Conservation (phyloP, 2,797 vertebrate genomes). For the Masticophis lateralis region DNA sequence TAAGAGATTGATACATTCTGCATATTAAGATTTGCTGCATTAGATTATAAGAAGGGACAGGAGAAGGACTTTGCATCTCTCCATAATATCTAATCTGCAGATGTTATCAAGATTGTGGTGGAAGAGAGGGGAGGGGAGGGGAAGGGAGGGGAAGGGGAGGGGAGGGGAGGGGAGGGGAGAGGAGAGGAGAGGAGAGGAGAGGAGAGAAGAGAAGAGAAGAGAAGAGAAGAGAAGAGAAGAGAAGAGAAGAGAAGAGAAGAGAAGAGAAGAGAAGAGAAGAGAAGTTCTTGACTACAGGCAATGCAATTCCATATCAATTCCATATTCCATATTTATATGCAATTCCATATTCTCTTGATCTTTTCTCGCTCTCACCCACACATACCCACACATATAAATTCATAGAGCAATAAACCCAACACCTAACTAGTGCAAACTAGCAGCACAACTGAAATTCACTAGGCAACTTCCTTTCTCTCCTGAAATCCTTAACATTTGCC, state of each 20-base stretch:
- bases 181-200: no score
- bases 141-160: accelerated
- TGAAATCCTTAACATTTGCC: neutral
- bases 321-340: no score
- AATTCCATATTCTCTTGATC: neutral
- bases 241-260: no score
- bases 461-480: neutral
- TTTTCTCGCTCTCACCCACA: neutral
- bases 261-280: no score
- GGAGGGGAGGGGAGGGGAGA: no score
- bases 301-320: neutral
- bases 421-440: neutral
- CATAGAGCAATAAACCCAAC: neutral
- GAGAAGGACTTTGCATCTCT: neutral
- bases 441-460: neutral
- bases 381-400: neutral
- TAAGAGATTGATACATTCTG: neutral
- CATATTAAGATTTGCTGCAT: neutral
- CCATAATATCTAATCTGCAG: neutral
- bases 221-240: no score
- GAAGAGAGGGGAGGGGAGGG: neutral
- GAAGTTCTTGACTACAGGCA: neutral
- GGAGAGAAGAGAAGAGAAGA: no score
- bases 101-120: neutral
- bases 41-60: neutral